Conservation (phyloP, 2,113 vertebrate genomes). For the Hystrix cristata region DNA sequence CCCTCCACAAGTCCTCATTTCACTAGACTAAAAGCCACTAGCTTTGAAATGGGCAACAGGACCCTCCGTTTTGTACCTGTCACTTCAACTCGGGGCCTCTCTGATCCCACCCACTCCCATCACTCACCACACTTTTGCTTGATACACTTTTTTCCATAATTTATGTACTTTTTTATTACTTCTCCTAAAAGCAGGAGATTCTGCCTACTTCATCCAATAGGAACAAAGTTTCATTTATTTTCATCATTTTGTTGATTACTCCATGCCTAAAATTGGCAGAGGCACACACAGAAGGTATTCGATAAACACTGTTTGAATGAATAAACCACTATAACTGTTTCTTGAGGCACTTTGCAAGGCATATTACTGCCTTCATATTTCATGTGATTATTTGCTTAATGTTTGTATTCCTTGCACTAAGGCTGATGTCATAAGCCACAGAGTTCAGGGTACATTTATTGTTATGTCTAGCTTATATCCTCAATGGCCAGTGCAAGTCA, state of each 20-base stretch:
- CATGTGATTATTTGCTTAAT: background rate
- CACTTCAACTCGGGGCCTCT: background rate
- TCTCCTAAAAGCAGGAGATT: background rate
- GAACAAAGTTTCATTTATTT: background rate
- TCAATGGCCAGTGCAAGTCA: background rate
- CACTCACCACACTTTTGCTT: background rate
- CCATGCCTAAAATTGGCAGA: background rate
- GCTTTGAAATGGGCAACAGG: background rate
- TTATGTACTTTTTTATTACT: background rate
- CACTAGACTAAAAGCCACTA: background rate
- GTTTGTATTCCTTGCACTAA: background rate
- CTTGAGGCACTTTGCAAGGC: background rate
- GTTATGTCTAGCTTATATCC: constrained; percentile 60
- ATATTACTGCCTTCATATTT: too few relatives aligned
- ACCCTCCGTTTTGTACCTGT: background rate
- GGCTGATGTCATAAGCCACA: background rate
- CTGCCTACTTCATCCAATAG: background rate
- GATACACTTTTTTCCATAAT: background rate
- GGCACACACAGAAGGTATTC: background rate
- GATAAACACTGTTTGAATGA: background rate
- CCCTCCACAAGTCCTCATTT: background rate
- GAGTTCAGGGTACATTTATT: constrained; percentile 22
- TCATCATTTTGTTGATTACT: background rate
- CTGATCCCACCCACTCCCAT: background rate
- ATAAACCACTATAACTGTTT: background rate